Base-by-base conservation (phyloP, 2,113 vertebrate genomes). In the Cyprinodon tularosa region DNA sequence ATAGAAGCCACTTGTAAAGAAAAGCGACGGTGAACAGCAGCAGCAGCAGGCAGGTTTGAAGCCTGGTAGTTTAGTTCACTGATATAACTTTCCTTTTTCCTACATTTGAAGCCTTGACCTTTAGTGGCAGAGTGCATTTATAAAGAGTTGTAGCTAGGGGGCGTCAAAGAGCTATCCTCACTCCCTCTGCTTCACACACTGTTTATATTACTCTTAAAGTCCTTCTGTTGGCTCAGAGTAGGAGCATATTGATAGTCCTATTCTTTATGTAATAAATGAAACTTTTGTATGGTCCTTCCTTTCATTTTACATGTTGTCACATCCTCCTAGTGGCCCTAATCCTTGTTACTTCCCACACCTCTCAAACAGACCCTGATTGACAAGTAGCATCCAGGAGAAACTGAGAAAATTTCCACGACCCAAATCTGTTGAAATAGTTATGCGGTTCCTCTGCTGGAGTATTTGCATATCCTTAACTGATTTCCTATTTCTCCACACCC, bases 391-490 rank as follows among this genome's bases (percentile, higher is more conserved):
- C 91, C 13, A 0, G 93, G 91, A 29, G 95, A 95, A 94, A 94
- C 82, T 82, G 92, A 95, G 93, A 89, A 82, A 89, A 91, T 71
- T 75, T 84, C 84, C 82, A 83, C 78, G 81, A 91, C 94, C 94
- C 90, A 77, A 95, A 96, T 96, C 94, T 96, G 93, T 93, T 94
- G 93, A 94, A 94, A 94, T 91, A 68, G 66, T 94, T 95, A 95
- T 96, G 96, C 95, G 93, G 95, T 96, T 96, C 95, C 93, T 92
- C 75, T 9, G 48, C 86, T 70, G 61, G 86, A 82, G 79, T 93
- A 96, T 97, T 98, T 97, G 96, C 96, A 98, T 97, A 96, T 96
- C 95, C 95, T 96, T 96, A 96, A 97, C 95, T 96, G 29, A 96
- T 96, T 96, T 96, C 94, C 83, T 81, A 83, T 96, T 96, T 94